Evolutionary conservation across 2,888 invertebrate species (phyloP), one percentile per base, ranked within the genome.

Genomic region (Tipula vernalis): DNA sequence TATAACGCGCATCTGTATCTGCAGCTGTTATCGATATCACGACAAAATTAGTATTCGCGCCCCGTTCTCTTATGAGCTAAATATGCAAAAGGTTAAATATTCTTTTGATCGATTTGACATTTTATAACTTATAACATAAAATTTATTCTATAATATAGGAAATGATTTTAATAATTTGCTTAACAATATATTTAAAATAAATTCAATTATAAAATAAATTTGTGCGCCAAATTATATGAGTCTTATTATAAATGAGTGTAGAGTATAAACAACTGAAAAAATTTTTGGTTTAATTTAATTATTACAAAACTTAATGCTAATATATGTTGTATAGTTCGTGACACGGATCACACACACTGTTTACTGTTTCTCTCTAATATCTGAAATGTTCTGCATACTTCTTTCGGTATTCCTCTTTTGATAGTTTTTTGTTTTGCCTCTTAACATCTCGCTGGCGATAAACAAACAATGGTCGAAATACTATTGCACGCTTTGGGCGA

Each of bases 391-490:
- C 6, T 28, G 3, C 2, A 28, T 28, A 28, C 28, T 71, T 71
- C 10, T 71, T 71, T 71, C 71, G 71, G 71, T 71, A 71, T 28
- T 71, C 8, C 28, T 8, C 10, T 71, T 71, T 71, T 10, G 71
- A 10, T 28, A 71, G 39, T 36, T 84, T 84, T 2, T 84, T 15
- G 3, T 84, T 36, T 47, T 28, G n/a, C 13, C 44, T 86, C 41
- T 86, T 47, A 28, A 86, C 51, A 42, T 87, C 39, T 28, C 87
- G 83, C 57, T 87, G 86, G 4, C 87, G 71, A 42, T 87, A 87
- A 3, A 87, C 87, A 42, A 87, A 87, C 41, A 87, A 42, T 86
- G 87, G 87, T 3, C 87, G 83, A 84, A 87, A 87, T 51, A 87
- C 41, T 4, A 87, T 28, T 3, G 83, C n/a, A n/a, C 87, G 86